Evolutionary conservation across 2,888 invertebrate species (phyloP).

Genomic region (Sarcophaga carnaria): DNA sequence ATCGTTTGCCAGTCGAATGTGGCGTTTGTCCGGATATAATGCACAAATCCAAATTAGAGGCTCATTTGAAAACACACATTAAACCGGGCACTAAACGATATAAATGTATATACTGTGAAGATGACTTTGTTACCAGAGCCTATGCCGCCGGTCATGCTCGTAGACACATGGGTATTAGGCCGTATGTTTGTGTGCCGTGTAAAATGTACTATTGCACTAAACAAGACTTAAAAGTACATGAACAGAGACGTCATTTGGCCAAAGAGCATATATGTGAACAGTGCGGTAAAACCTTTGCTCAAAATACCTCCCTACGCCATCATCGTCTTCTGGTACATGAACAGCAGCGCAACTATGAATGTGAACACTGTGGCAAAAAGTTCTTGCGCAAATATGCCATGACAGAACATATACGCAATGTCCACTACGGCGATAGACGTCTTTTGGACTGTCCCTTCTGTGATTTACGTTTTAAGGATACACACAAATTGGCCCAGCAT

Average conservation of each 20-base stretch:
- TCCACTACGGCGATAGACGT: slow-evolving; percentile 63
- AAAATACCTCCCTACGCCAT: slow-evolving; percentile 61
- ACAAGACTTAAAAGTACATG: slow-evolving; percentile 65
- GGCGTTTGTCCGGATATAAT: slow-evolving; percentile 67
- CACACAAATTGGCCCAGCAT: slow-evolving; percentile 66
- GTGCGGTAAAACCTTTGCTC: slow-evolving; percentile 67
- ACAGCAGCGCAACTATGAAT: slow-evolving; percentile 64
- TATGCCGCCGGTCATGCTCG: slow-evolving; percentile 67
- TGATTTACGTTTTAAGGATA: slow-evolving; percentile 67
- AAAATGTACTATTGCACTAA: slow-evolving; percentile 69
- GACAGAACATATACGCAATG: slow-evolving; percentile 67
- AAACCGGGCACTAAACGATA: slow-evolving; percentile 60
- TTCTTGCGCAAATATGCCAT: slow-evolving; percentile 66
- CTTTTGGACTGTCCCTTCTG: slow-evolving; percentile 64
- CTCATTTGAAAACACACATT: slow-evolving; percentile 61
- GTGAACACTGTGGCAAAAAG: slow-evolving; percentile 63
- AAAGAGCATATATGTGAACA: slow-evolving; percentile 67
- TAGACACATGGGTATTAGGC: slow-evolving; percentile 66
- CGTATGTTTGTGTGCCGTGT: slow-evolving; percentile 65
- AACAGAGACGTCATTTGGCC: slow-evolving; percentile 62
- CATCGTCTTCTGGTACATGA: slow-evolving; percentile 62
- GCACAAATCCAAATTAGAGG: slow-evolving; percentile 62
- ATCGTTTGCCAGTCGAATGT: slow-evolving; percentile 63
- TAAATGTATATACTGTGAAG: slow-evolving; percentile 66
- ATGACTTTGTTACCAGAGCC: slow-evolving; percentile 65